Percentiles rank a stretch among this genome's conserved stretches.
Conservation (phyloP, 1,140 invertebrate genomes). For the Eupeodes corollae region DNA sequence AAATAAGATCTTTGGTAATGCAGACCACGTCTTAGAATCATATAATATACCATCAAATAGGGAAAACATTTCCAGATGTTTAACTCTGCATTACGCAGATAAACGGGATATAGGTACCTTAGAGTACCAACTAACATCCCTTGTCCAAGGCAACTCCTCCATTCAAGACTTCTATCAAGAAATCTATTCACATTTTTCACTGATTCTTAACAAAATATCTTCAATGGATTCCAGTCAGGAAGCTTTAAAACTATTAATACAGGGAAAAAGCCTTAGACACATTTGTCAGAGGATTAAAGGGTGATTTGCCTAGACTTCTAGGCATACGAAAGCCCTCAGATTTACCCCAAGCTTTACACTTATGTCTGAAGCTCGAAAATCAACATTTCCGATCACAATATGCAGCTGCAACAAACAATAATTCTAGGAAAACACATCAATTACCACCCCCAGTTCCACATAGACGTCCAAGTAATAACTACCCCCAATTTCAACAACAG, state of each 20-base stretch:
- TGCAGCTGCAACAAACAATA: conserved; percentile 1
- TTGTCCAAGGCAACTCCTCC: neutral
- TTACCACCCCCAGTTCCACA: too few species aligned
- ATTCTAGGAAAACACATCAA: neutral
- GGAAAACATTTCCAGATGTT: neutral
- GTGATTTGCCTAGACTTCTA: neutral
- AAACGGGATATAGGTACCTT: conserved; percentile 1
- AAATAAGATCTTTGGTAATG: conserved; percentile 2
- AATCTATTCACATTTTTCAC: conserved; percentile 2
- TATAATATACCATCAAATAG: too few species aligned
- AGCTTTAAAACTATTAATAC: neutral
- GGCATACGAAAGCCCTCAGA: neutral
- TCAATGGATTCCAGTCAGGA: neutral
- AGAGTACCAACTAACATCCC: conserved; percentile 1
- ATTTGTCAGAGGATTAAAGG: conserved; percentile 1
- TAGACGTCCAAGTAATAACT: too few species aligned
- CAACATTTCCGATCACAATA: neutral
- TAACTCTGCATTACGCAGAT: too few species aligned
- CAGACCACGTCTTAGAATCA: conserved; percentile 1
- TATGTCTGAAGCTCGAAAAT: too few species aligned
- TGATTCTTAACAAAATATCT: conserved; percentile 1
- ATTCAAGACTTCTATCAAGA: conserved; percentile 4
- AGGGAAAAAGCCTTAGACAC: conserved; percentile 3
- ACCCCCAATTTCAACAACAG: too few species aligned
- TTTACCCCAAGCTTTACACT: conserved; percentile 2